A percentile compares a stretch with the other conserved stretches of the same genome.
Conservation (phyloP, 2,797 vertebrate genomes). For the Pelobates cultripes region DNA sequence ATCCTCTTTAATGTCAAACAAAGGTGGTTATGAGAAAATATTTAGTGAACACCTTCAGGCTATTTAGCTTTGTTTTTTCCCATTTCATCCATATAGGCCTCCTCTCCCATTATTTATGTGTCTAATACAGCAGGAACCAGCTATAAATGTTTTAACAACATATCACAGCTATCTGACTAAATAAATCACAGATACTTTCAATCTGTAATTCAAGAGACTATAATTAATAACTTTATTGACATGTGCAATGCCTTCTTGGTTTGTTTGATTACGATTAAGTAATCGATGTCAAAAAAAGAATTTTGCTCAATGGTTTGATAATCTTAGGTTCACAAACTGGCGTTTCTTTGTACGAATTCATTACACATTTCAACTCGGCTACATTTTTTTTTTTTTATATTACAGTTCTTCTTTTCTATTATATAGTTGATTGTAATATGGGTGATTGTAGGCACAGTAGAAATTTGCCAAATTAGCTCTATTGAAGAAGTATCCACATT, state of each 20-base stretch:
- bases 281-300: not conserved
- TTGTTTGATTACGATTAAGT: not conserved
- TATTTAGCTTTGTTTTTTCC: conserved; percentile 31
- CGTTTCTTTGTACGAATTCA: too few species aligned
- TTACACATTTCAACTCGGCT: too few species aligned
- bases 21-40: conserved; percentile 48
- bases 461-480: too few species aligned
- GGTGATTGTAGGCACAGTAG: too few species aligned
- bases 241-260: not conserved
- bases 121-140: conserved; percentile 21
- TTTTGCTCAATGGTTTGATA: too few species aligned
- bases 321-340: too few species aligned
- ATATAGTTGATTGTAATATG: too few species aligned
- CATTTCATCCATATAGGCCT: conserved; percentile 2
- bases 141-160: conserved; percentile 32
- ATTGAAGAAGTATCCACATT: too few species aligned
- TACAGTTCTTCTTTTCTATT: too few species aligned
- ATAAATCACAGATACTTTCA: conserved; percentile 26
- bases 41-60: conserved; percentile 39
- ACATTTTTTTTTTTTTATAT: too few species aligned
- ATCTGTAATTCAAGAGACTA: not conserved
- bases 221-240: conserved; percentile 10
- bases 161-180: conserved; percentile 3
- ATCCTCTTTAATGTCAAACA: conserved; percentile 45
- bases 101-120: conserved; percentile 21